phyloP scores from a whole-genome alignment of 2,888 invertebrate genomes.

The Boloria selene region DNA sequence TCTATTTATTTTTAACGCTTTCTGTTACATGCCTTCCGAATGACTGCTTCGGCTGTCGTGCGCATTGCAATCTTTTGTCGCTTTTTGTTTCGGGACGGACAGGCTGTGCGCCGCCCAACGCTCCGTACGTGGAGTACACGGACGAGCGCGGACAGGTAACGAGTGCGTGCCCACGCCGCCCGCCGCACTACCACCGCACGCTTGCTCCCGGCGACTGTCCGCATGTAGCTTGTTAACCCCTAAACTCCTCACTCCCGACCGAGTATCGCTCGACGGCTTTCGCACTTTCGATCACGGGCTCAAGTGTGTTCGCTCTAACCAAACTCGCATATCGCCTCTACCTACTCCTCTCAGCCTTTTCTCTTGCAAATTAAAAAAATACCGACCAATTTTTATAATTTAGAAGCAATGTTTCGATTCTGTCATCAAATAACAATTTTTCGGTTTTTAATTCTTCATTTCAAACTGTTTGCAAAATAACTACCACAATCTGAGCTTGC shows the following conservation, averaged over 20 bases:
- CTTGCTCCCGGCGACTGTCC: slow-evolving; percentile 37
- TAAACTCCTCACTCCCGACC: slow-evolving; percentile 25
- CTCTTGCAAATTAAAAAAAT: slow-evolving; percentile 33
- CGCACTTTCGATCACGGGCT: slow-evolving; percentile 39
- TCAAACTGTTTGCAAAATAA: slow-evolving; percentile 17
- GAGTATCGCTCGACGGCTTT: slow-evolving; percentile 17
- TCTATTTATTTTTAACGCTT: slow-evolving; percentile 80
- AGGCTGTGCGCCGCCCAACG: slow-evolving; percentile 91
- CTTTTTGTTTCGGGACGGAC: slow-evolving; percentile 76
- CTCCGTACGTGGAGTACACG: slow-evolving; percentile 97
- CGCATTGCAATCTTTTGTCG: slow-evolving; percentile 68
- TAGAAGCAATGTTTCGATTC: slow-evolving; percentile 1
- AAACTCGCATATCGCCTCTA: slow-evolving; percentile 60
- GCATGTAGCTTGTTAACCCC: slow-evolving; percentile 56
- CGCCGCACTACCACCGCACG: slow-evolving; percentile 29
- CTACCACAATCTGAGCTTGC: slow-evolving; percentile 53
- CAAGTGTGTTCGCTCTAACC: slow-evolving; percentile 45
- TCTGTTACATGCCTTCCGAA: slow-evolving; percentile 83
- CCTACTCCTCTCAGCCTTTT: slow-evolving; percentile 42
- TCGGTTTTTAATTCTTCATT: background rate
- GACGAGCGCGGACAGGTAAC: slow-evolving; percentile 98
- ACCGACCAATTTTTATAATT: slow-evolving; percentile 18
- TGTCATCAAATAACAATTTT: slow-evolving; percentile 11
- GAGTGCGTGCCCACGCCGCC: slow-evolving; percentile 66
- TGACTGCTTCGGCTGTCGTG: slow-evolving; percentile 81